Evolutionary conservation across 1,140 invertebrate genomes (phyloP).

Genomic region (Eriocheir sinensis): DNA sequence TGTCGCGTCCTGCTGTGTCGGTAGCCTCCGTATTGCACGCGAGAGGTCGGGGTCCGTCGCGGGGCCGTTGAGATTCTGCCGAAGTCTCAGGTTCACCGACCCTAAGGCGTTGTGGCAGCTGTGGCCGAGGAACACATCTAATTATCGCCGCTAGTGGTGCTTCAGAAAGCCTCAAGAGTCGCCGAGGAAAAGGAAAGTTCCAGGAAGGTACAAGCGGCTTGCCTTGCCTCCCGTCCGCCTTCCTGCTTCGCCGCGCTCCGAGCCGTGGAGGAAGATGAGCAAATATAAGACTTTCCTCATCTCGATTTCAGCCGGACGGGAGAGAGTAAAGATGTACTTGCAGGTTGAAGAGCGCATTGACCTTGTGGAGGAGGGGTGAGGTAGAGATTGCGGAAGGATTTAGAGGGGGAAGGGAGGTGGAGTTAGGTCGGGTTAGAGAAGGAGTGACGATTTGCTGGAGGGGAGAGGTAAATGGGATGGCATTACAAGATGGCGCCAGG

Average conservation of each 20-base stretch:
- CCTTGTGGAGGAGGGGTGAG: not conserved
- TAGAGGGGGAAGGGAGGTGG: no score
- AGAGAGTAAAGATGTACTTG: not conserved
- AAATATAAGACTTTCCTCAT: not conserved
- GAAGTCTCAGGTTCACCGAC: not conserved
- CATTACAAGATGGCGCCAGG: no score
- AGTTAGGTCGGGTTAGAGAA: not conserved
- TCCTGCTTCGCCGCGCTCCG: no score
- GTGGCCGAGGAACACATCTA: not conserved
- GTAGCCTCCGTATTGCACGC: no score
- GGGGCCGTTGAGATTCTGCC: not conserved
- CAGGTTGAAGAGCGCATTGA: constrained; percentile 1
- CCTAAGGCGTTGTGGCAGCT: not conserved
- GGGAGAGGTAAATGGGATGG: no score
- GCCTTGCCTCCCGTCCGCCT: not conserved
- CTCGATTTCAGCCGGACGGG: not conserved
- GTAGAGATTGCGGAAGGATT: no score
- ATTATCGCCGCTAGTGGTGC: constrained; percentile 20
- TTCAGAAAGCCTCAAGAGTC: not conserved
- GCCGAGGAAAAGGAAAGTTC: not conserved
- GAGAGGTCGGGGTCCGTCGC: no score
- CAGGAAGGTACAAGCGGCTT: not conserved
- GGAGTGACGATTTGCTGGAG: not conserved
- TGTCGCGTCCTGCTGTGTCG: no score
- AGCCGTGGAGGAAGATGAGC: not conserved